These are phyloP conservation scores for Apoda limacodes DNA, from an alignment of 2,888 invertebrate genomes.

Conservation along the genomic window DNA sequence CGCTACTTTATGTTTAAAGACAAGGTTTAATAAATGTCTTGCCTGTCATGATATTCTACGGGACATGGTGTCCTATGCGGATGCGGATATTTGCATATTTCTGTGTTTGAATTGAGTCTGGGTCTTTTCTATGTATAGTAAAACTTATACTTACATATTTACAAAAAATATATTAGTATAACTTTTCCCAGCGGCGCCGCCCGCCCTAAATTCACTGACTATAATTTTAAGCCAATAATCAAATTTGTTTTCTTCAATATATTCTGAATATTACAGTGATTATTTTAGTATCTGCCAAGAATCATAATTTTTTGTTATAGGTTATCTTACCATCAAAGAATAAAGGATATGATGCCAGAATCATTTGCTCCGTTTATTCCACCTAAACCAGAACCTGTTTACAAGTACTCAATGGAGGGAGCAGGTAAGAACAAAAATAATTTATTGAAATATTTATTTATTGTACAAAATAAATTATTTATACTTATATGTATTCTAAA, in stretches of 20 bases:
- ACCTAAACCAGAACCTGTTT: conserved; percentile 84
- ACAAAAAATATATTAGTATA: background rate
- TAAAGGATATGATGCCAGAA: conserved; percentile 92
- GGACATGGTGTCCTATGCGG: too few relatives aligned
- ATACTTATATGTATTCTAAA: conserved; percentile 44
- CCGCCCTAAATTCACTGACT: too few relatives aligned
- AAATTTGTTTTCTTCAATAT: conserved; percentile 1
- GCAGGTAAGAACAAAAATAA: conserved; percentile 75
- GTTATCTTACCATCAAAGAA: conserved; percentile 93
- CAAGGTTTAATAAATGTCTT: too few relatives aligned
- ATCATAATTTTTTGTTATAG: conserved; percentile 44
- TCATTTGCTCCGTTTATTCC: conserved; percentile 88
- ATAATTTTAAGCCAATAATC: too few relatives aligned
- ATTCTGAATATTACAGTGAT: too few relatives aligned
- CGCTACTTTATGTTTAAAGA: too few relatives aligned
- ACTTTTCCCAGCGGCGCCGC: background rate
- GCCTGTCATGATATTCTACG: too few relatives aligned
- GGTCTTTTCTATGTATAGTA: background rate
- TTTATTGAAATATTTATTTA: conserved; percentile 27
- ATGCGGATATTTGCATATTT: too few relatives aligned
- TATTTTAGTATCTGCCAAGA: conserved; percentile 2
- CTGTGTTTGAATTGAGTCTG: background rate
- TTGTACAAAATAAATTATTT: conserved; percentile 36
- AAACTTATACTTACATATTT: background rate
- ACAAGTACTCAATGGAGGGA: conserved; percentile 91